phyloP scores from a whole-genome alignment of 2,797 vertebrate genomes.

The Gambelia wislizenii region DNA sequence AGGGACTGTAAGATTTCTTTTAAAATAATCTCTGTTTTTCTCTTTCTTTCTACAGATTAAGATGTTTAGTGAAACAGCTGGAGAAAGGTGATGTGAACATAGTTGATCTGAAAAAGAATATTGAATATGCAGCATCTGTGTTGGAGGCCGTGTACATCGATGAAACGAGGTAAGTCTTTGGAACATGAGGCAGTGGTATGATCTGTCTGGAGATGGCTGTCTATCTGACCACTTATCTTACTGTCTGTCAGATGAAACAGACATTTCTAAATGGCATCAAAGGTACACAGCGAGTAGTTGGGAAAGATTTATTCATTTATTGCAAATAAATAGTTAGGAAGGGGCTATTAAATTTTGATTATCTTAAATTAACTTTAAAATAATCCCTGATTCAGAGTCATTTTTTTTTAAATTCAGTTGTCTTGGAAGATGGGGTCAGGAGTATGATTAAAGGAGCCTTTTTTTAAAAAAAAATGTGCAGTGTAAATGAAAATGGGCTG shows the following conservation, averaged over 20 bases:
- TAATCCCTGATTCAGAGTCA: background rate
- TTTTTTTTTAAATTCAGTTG: background rate
- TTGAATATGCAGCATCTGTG: slow-evolving; percentile 94
- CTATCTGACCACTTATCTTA: background rate
- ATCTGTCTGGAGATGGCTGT: background rate
- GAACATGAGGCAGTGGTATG: background rate
- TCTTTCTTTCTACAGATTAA: slow-evolving; percentile 82
- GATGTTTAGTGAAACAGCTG: slow-evolving; percentile 94
- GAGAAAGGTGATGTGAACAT: slow-evolving; percentile 93
- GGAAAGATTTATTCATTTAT: accelerated
- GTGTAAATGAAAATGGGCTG: background rate
- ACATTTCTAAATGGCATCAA: background rate
- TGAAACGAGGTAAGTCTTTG: slow-evolving; percentile 89
- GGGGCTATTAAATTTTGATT: background rate
- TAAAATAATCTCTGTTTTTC: background rate
- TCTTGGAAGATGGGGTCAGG: background rate
- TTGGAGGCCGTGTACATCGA: slow-evolving; percentile 96
- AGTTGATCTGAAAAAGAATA: slow-evolving; percentile 92
- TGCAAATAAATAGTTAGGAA: background rate
- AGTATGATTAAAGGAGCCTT: background rate
- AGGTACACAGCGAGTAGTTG: background rate
- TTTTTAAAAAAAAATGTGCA: too few relatives aligned
- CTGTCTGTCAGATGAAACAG: background rate
- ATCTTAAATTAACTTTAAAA: background rate
- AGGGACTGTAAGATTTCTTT: background rate